Base-by-base conservation (phyloP, 2,113 vertebrate genomes). In the Cyphomyrus plagiostoma region DNA sequence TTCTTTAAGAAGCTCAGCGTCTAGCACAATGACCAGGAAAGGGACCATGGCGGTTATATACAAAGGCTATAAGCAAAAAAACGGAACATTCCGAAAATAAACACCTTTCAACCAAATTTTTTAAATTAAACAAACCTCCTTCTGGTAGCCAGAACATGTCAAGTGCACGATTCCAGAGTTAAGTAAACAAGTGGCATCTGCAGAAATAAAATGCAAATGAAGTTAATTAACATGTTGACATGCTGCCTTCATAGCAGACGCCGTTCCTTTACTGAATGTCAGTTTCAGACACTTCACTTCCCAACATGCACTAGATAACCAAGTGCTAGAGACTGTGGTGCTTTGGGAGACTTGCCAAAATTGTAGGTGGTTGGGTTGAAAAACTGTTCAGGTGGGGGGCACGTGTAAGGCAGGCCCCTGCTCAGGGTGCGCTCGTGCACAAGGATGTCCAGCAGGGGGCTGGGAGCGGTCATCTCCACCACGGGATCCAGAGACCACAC, bases 101-200 rank as follows among this genome's bases (percentile, higher is more conserved):
- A 17, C 42, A 21, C 8, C 89, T 83, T 7, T 13, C 89, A 19
- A 86, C 35, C 23, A 30, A 84, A 19, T 17, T 77, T n/a, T 8
- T 1, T 1, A 70, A n/a, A 74, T 35, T 7, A 91, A 53, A 91
- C 94, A 92, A 93, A 97, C 98, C 97, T 99, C 97, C 90, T 98
- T 99, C 93, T 98, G 98, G 95, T 98, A 96, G n/a, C 98, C 97
- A 48, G 96, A 97, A 92, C 98, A 99, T 90, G 97, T 97, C 90
- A 98, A 56, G 90, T 97, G 98, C 92, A 99, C 93, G 86, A 99
- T 92, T 93, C 98, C 98, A 23, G 96, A 96, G 92, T 92, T 97
- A 91, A 99, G 94, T 92, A 99, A 95, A 92, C 98, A 99, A 10
- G 96, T 97, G 48, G 96, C 97, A 96, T 98, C 98, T 99, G 93